Evolutionary conservation across 2,113 vertebrate species (phyloP).

Genomic region (Dryoscopus gambensis): DNA sequence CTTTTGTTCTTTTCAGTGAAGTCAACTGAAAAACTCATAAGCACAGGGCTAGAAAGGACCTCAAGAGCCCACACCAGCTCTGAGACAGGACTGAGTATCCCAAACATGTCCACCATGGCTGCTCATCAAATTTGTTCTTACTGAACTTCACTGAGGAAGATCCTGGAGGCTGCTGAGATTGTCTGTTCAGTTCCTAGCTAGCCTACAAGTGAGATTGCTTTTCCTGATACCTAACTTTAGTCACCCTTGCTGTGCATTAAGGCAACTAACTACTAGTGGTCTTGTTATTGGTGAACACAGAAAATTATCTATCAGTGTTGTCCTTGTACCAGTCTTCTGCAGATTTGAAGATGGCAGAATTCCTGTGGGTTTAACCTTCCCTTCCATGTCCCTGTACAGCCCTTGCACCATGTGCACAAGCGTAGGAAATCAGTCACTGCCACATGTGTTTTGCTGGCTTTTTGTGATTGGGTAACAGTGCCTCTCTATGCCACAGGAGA

Average conservation of each 20-base stretch:
- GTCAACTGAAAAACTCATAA: background rate
- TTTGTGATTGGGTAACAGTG: background rate
- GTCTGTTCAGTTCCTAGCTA: background rate
- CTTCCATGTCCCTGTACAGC: background rate
- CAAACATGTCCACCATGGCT: background rate
- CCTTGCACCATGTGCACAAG: background rate
- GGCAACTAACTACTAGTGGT: background rate
- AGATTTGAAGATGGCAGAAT: background rate
- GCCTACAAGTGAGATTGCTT: background rate
- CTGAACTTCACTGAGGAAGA: background rate
- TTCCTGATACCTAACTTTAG: background rate
- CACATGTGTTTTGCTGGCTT: background rate
- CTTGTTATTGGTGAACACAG: background rate
- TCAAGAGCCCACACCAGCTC: background rate
- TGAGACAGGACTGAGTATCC: background rate
- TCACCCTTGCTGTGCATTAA: slow-evolving; percentile 11
- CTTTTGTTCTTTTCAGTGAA: background rate
- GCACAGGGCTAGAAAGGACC: background rate
- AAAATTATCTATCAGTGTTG: background rate
- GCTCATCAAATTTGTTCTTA: background rate
- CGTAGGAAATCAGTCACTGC: background rate
- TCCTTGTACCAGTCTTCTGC: background rate
- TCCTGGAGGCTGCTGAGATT: background rate
- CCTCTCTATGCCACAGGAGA: background rate
- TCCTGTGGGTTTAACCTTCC: background rate